These are phyloP conservation scores for Epinotia brunnichana DNA, from an alignment of 2,888 invertebrate genomes.

Conservation along the genomic window DNA sequence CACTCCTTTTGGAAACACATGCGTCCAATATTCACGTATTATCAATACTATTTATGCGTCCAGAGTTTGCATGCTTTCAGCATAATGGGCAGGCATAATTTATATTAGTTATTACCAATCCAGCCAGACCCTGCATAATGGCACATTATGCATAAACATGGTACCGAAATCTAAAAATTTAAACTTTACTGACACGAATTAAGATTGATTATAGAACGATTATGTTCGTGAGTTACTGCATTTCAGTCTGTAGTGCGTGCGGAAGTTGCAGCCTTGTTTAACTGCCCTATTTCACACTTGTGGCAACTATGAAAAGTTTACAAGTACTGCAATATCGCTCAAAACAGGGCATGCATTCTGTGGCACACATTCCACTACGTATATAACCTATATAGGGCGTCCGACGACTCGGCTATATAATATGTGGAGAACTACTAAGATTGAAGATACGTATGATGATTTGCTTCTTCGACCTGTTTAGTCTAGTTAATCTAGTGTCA, in stretches of 20 bases:
- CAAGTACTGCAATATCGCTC: neutral
- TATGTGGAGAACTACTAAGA: too few species aligned
- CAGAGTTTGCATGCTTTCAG: too few species aligned
- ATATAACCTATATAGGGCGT: neutral
- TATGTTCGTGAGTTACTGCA: neutral
- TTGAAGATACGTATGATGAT: too few species aligned
- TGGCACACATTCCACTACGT: neutral
- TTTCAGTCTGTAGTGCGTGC: slow-evolving; percentile 1
- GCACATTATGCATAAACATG: neutral
- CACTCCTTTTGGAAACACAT: too few species aligned
- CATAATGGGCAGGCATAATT: too few species aligned
- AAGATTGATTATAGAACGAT: neutral
- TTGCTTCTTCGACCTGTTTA: too few species aligned
- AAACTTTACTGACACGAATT: neutral
- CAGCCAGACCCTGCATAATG: too few species aligned
- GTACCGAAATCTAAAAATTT: neutral
- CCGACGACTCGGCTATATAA: too few species aligned
- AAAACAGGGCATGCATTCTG: neutral
- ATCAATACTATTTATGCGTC: too few species aligned
- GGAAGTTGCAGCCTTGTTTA: neutral
- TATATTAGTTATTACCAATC: neutral
- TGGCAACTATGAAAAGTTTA: slow-evolving; percentile 1
- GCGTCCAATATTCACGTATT: too few species aligned
- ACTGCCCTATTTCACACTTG: slow-evolving; percentile 25
- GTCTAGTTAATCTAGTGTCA: too few species aligned